These are phyloP conservation scores for Salpingus planirostris DNA, from an alignment of 2,888 invertebrate species.

Conservation along the genomic window DNA sequence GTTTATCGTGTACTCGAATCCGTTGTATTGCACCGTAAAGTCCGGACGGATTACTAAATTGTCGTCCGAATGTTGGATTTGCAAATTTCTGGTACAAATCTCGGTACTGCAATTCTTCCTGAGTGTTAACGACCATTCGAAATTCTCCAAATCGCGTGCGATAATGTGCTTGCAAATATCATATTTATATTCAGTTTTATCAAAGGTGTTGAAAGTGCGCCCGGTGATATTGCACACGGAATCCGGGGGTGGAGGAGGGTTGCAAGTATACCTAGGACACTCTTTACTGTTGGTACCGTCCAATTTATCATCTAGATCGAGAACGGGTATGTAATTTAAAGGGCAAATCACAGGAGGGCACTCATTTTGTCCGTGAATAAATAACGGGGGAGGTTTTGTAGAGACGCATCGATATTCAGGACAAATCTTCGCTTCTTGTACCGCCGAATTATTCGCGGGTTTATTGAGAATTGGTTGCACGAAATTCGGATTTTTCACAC, in stretches of 20 bases:
- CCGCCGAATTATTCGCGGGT: too few relatives aligned
- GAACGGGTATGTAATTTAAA: conserved; percentile 13
- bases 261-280: conserved; percentile 52
- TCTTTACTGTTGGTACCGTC: conserved; percentile 14
- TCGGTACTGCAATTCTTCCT: conserved; percentile 51
- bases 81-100: conserved; percentile 51
- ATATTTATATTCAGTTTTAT: conserved; percentile 67
- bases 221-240: conserved; percentile 65
- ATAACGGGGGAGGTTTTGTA: conserved; percentile 41
- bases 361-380: conserved; percentile 19
- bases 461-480: too few relatives aligned
- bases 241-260: conserved; percentile 54
- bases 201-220: conserved; percentile 70
- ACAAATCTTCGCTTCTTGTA: conserved; percentile 41
- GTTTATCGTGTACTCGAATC: conserved; percentile 52
- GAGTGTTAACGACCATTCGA: conserved; percentile 56
- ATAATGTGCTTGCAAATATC: conserved; percentile 75
- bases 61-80: conserved; percentile 53
- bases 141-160: conserved; percentile 57
- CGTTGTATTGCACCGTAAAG: conserved; percentile 59
- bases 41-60: conserved; percentile 52
- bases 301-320: conserved; percentile 16
- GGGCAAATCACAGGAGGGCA: conserved; percentile 49
- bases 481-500: too few relatives aligned
- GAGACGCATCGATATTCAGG: conserved; percentile 50